Percentiles rank a stretch among this genome's conserved stretches.
Conservation (phyloP, 2,113 vertebrate species). For the Dasyornis broadbenti region DNA sequence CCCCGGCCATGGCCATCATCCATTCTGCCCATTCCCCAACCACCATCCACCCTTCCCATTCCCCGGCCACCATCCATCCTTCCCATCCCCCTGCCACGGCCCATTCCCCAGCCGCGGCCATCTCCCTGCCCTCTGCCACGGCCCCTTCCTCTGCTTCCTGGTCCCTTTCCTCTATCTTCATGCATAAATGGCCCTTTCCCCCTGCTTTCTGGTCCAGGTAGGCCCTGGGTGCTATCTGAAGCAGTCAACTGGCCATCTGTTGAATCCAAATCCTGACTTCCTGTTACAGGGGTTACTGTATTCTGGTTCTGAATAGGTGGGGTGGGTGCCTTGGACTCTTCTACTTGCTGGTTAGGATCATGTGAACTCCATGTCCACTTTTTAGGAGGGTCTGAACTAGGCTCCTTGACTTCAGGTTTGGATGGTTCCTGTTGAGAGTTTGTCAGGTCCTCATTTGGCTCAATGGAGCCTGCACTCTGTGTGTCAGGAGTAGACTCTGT, state of each 20-base stretch:
- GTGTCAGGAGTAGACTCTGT: constrained; percentile 52
- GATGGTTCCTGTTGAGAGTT: constrained; percentile 64
- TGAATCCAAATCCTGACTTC: constrained; percentile 68
- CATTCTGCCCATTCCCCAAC: constrained; percentile 67
- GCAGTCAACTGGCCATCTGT: constrained; percentile 44
- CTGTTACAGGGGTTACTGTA: constrained; percentile 27
- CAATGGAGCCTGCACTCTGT: constrained; percentile 52
- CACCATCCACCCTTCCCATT: constrained; percentile 61
- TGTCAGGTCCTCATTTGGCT: constrained; percentile 64
- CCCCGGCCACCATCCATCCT: constrained; percentile 62
- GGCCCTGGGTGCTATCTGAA: constrained; percentile 65
- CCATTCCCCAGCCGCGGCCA: constrained; percentile 65
- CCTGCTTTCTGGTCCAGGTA: constrained; percentile 53
- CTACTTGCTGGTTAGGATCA: constrained; percentile 63
- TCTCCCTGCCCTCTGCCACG: constrained; percentile 72
- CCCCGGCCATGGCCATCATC: constrained; percentile 62
- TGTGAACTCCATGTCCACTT: constrained; percentile 74
- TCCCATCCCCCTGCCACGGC: constrained; percentile 46
- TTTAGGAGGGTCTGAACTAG: constrained; percentile 64
- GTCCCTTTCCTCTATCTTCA: constrained; percentile 66
- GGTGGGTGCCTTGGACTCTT: constrained; percentile 70
- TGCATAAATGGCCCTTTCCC: constrained; percentile 53
- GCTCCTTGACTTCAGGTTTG: constrained; percentile 68
- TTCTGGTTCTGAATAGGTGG: constrained; percentile 47
- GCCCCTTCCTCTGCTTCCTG: constrained; percentile 65